Conservation (phyloP, 2,888 invertebrate species). For the Flexamia atlantica region DNA sequence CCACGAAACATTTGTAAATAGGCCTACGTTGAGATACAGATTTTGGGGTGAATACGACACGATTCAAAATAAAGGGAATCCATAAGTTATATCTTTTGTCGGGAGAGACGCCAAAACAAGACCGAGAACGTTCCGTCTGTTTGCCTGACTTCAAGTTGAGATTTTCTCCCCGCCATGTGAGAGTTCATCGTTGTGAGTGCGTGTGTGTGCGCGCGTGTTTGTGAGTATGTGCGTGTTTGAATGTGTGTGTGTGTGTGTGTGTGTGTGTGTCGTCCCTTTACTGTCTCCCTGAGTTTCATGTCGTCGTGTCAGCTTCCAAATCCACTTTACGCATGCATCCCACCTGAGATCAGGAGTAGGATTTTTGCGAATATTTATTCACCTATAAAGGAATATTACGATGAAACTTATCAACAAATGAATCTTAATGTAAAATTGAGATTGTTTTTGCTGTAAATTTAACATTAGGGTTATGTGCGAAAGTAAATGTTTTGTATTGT, state of each 20-base stretch:
- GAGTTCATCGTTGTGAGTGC: not conserved
- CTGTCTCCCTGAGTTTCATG: not conserved
- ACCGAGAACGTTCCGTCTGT: not conserved
- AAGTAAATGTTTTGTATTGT: too few species aligned
- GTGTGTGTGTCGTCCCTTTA: not conserved
- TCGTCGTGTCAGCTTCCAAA: slow-evolving; percentile 11
- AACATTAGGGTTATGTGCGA: too few species aligned
- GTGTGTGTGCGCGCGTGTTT: not conserved
- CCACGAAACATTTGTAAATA: too few species aligned
- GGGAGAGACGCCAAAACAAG: not conserved
- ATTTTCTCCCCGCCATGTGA: not conserved
- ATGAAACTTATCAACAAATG: too few species aligned
- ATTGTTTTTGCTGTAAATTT: too few species aligned
- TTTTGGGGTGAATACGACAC: too few species aligned
- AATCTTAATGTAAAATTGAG: too few species aligned
- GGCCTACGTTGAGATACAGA: too few species aligned
- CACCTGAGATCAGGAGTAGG: slow-evolving; percentile 1
- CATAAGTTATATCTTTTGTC: not conserved
- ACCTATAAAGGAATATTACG: not conserved
- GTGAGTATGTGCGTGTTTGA: not conserved
- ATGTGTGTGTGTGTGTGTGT: slow-evolving; percentile 14
- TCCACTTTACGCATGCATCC: not conserved
- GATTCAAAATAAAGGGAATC: not conserved
- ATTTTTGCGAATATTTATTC: not conserved
- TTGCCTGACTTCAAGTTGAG: not conserved